phyloP scores from a whole-genome alignment of 2,888 invertebrate genomes.

The Lissocephala sabroskyi region DNA sequence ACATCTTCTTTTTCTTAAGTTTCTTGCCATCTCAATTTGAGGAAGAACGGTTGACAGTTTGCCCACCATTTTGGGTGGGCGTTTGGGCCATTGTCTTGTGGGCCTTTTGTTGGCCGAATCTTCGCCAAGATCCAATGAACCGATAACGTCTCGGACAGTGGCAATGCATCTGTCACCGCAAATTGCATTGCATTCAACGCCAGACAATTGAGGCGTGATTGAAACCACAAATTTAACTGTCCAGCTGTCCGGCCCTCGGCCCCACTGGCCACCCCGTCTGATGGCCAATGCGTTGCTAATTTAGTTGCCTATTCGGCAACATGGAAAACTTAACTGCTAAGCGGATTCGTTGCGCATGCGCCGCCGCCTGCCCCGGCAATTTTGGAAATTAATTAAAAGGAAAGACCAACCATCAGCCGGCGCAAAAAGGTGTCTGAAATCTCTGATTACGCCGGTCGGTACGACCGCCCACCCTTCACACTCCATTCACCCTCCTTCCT shows the following conservation, averaged over 20 bases:
- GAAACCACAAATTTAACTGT: too few relatives aligned
- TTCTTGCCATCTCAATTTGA: constrained; percentile 21
- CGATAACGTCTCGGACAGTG: constrained; percentile 26
- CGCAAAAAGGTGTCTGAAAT: constrained; percentile 54
- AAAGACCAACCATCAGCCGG: neutral
- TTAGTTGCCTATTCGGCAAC: too few relatives aligned
- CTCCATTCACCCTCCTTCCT: constrained; percentile 20
- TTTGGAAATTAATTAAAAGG: constrained; percentile 35
- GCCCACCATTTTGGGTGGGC: constrained; percentile 7
- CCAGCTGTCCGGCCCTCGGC: too few relatives aligned
- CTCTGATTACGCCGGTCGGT: constrained; percentile 45
- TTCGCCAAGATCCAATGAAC: constrained; percentile 35
- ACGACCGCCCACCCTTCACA: neutral
- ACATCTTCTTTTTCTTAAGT: constrained; percentile 53
- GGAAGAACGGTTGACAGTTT: too few relatives aligned
- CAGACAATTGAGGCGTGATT: constrained; percentile 59
- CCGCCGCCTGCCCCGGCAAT: constrained; percentile 10
- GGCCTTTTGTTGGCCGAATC: constrained; percentile 39
- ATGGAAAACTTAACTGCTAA: constrained; percentile 49
- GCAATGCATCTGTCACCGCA: constrained; percentile 42
- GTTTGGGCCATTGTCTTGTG: neutral
- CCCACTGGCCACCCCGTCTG: too few relatives aligned
- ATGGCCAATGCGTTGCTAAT: too few relatives aligned
- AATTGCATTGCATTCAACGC: constrained; percentile 32
- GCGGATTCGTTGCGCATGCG: constrained; percentile 54